Evolutionary conservation across 2,888 invertebrate genomes (phyloP), one percentile per base, ranked within the genome.

Genomic region (Rhamphomyia laevipes): DNA sequence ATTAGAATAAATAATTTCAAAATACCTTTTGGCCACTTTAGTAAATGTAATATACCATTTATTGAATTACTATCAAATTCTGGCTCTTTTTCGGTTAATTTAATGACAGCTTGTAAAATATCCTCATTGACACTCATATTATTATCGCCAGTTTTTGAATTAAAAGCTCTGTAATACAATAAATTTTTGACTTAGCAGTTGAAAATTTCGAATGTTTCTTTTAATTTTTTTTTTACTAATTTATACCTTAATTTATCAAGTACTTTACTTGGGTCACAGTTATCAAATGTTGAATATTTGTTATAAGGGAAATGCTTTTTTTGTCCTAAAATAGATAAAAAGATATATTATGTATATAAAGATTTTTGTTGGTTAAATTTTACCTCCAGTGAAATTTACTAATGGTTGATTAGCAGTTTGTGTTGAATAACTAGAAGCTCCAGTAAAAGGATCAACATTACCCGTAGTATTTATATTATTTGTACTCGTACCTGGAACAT

Each of bases 231-330:
- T 3, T n/a, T 9, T 9, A 30, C 6, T 38, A 9, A 7, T 43
- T 31, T 57, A 53, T 49, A 70, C 69, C 59, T 80, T 48, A 83
- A 63, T 64, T 84, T 85, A 57, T 83, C 82, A 53, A 83, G 71
- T 58, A 92, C 85, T 41, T 85, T 83, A 48, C 74, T 74, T 21
- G 82, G 65, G 70, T 87, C 87, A 6, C 85, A 88, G 61, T 82
- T 80, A 59, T 88, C 90, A 63, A 92, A 86, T 54, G 80, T 81
- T 56, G 77, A 73, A 71, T 77, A 82, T 18, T 61, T 67, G 43
- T 56, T 67, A 18, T 72, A 66, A 0, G 74, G 75, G 53, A 70
- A 73, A 56, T 67, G 70, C 48, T 63, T 65, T 13, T 62, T 62
- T 23, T 45, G 55, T 35, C 58, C 57, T 57, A 11, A 27, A 45